phyloP scores from a whole-genome alignment of 2,888 invertebrate genomes.

The Gastracanthus pulcherrimus region DNA sequence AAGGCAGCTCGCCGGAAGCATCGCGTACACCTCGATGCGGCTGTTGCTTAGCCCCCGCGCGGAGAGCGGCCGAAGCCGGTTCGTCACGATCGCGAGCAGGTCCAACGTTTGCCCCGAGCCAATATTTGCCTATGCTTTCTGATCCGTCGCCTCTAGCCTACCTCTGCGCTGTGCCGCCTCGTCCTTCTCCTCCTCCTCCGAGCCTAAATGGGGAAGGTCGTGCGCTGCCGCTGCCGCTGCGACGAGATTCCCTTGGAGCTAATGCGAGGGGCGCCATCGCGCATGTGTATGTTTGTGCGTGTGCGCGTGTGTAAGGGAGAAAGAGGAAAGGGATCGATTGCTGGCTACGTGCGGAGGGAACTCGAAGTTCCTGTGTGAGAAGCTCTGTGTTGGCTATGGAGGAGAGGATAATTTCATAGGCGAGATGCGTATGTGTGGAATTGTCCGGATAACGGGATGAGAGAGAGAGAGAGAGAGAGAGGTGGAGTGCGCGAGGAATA shows the following conservation, averaged over 20 bases:
- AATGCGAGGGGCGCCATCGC: slow-evolving; percentile 13
- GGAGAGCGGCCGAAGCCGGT: slow-evolving; percentile 28
- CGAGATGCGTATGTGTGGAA: neutral
- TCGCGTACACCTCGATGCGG: neutral
- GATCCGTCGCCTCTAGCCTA: slow-evolving; percentile 62
- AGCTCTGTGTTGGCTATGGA: too few species aligned
- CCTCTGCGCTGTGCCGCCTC: too few species aligned
- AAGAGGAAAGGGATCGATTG: slow-evolving; percentile 20
- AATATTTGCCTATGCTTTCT: slow-evolving; percentile 66
- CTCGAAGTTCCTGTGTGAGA: too few species aligned
- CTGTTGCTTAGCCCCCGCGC: slow-evolving; percentile 22
- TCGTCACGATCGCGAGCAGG: slow-evolving; percentile 59
- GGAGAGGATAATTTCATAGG: neutral
- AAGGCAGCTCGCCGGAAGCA: neutral
- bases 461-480: too few species aligned
- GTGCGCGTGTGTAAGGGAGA: neutral
- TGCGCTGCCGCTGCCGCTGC: neutral
- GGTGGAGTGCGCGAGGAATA: neutral
- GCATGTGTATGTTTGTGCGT: too few species aligned
- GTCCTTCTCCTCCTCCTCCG: neutral
- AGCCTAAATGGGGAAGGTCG: neutral
- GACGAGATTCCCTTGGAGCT: neutral
- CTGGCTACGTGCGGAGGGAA: neutral
- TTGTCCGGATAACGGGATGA: slow-evolving; percentile 5
- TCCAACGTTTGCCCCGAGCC: slow-evolving; percentile 62